Conservation (phyloP, 2,888 invertebrate species). For the Galerucella calmariensis region DNA sequence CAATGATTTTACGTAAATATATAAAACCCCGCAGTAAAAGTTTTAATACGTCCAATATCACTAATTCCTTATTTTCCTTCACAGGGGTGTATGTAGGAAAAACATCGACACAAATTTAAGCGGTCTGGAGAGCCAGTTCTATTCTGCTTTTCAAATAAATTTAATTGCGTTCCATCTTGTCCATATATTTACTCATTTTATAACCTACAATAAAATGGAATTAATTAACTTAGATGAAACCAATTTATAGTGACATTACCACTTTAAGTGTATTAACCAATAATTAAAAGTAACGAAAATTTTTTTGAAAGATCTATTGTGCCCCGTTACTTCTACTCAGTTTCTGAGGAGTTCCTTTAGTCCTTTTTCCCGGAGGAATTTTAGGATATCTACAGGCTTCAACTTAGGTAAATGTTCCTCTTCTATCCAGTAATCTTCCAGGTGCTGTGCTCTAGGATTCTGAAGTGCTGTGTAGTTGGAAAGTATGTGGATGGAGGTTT, state of each 20-base stretch:
- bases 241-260: background rate
- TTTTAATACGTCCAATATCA: conserved; percentile 8
- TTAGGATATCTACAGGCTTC: no score
- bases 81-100: background rate
- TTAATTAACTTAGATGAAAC: conserved; percentile 1
- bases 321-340: no score
- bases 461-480: no score
- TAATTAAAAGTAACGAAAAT: background rate
- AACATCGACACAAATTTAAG: background rate
- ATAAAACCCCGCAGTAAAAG: conserved; percentile 1
- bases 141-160: background rate
- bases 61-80: background rate
- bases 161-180: conserved; percentile 1
- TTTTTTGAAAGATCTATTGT: no score
- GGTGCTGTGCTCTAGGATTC: no score
- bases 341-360: no score
- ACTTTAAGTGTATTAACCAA: background rate
- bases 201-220: conserved; percentile 11
- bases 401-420: no score
- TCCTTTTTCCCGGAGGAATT: no score
- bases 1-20: background rate
- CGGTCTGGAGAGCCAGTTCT: no score
- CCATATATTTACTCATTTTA: conserved; percentile 14
- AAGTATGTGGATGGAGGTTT: no score
- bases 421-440: no score